These are phyloP conservation scores for Onychostruthus taczanowskii DNA, from an alignment of 2,113 vertebrate species.

Conservation along the genomic window DNA sequence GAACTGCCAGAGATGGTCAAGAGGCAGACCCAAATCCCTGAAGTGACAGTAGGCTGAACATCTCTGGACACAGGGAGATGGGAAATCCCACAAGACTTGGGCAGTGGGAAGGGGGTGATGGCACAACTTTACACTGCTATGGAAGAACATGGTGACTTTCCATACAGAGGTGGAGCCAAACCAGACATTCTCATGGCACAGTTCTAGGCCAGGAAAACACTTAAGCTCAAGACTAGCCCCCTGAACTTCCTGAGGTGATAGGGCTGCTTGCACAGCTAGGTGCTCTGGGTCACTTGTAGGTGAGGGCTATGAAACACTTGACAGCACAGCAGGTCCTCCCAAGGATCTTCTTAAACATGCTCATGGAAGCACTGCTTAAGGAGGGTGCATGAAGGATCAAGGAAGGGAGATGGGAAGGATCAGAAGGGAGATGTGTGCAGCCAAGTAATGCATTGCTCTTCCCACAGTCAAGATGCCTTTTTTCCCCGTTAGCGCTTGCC, in stretches of 20 bases:
- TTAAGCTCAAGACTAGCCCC: neutral
- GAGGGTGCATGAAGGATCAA: neutral
- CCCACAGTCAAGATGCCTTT: neutral
- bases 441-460: neutral
- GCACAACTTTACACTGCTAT: neutral
- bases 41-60: neutral
- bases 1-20: neutral
- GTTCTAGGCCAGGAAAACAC: neutral
- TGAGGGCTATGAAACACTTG: neutral
- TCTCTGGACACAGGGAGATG: neutral
- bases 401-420: neutral
- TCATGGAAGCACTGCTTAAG: neutral
- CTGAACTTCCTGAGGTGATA: neutral
- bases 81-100: accelerated
- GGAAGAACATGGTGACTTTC: neutral
- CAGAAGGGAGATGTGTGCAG: neutral
- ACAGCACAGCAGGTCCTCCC: neutral
- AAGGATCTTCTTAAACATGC: neutral
- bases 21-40: accelerated
- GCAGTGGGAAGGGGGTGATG: neutral
- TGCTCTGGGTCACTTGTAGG: neutral
- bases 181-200: neutral
- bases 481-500: accelerated
- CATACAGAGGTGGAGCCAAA: neutral
- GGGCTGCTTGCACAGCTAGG: neutral